These are phyloP conservation scores for Colletes gigas DNA, from an alignment of 1,140 invertebrate genomes.

Conservation along the genomic window DNA sequence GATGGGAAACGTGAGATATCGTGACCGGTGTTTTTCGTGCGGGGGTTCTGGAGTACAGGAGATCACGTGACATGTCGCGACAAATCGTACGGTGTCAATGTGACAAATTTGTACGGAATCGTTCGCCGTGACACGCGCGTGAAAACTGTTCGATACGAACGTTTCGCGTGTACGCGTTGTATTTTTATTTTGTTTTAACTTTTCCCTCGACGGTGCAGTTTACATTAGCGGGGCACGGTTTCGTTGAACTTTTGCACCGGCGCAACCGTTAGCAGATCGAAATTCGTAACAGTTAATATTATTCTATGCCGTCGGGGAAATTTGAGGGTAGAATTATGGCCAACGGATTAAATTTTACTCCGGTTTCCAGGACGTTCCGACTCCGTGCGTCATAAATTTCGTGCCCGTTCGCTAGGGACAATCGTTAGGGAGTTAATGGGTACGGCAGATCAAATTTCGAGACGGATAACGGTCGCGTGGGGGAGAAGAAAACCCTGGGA, in stretches of 20 bases:
- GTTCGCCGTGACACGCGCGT: too few relatives aligned
- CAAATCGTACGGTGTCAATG: too few relatives aligned
- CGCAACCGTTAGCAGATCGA: background rate
- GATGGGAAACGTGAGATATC: too few relatives aligned
- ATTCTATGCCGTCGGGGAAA: background rate
- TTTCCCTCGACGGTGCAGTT: background rate
- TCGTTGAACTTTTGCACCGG: background rate
- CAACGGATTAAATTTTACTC: constrained; percentile 43
- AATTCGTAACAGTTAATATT: background rate
- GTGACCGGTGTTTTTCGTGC: too few relatives aligned
- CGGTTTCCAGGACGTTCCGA: constrained; percentile 20
- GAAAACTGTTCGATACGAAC: too few relatives aligned
- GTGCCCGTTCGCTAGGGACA: constrained; percentile 32
- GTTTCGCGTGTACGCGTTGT: background rate
- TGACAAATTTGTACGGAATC: too few relatives aligned
- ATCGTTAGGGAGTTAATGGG: constrained; percentile 46
- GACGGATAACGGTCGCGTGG: background rate
- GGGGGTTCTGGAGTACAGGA: too few relatives aligned
- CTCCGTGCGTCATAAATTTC: constrained; percentile 46
- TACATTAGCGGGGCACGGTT: background rate
- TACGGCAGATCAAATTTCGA: constrained; percentile 46
- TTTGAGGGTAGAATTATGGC: constrained; percentile 40
- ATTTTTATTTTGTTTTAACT: background rate
- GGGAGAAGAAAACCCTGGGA: background rate
- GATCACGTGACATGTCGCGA: too few relatives aligned